Conservation (phyloP, 2,888 invertebrate genomes). For the Perizoma flavofasciatum region DNA sequence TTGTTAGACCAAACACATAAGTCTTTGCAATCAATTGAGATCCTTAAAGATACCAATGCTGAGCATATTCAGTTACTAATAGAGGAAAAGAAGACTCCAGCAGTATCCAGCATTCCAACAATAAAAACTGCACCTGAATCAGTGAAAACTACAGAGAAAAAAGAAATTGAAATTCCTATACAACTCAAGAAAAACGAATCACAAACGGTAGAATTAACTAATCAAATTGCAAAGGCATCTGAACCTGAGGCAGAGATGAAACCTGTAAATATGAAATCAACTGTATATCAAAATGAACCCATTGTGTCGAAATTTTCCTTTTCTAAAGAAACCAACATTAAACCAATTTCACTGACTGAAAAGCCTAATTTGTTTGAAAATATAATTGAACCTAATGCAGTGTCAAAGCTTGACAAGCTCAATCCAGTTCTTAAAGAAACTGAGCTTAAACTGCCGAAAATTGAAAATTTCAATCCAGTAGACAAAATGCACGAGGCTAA, state of each 20-base stretch:
- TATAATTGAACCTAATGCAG: not conserved
- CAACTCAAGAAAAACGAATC: slow-evolving; percentile 6
- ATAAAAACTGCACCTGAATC: not conserved
- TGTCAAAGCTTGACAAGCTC: not conserved
- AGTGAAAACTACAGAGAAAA: slow-evolving; percentile 3
- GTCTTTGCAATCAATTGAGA: not conserved
- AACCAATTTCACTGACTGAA: slow-evolving; percentile 1
- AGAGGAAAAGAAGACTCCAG: slow-evolving; percentile 1
- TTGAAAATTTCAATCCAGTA: not conserved
- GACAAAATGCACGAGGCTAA: not conserved
- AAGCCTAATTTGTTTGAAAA: slow-evolving; percentile 5
- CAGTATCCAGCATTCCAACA: not conserved
- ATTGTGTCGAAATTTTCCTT: no score
- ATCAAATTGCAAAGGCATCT: slow-evolving; percentile 3
- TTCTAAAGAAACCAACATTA: slow-evolving; percentile 8
- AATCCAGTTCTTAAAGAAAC: slow-evolving; percentile 4
- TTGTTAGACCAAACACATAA: slow-evolving; percentile 4
- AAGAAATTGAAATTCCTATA: slow-evolving; percentile 7
- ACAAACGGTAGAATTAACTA: slow-evolving; percentile 3
- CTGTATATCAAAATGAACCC: not conserved
- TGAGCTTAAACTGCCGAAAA: slow-evolving; percentile 4
- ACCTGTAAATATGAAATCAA: slow-evolving; percentile 2
- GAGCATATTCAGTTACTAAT: slow-evolving; percentile 1
- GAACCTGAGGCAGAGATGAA: slow-evolving; percentile 1
- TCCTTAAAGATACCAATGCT: not conserved